A percentile compares a stretch with the other conserved stretches of the same genome.
phyloP scores from a whole-genome alignment of 2,113 vertebrate genomes.

The Oryzias melastigma region DNA sequence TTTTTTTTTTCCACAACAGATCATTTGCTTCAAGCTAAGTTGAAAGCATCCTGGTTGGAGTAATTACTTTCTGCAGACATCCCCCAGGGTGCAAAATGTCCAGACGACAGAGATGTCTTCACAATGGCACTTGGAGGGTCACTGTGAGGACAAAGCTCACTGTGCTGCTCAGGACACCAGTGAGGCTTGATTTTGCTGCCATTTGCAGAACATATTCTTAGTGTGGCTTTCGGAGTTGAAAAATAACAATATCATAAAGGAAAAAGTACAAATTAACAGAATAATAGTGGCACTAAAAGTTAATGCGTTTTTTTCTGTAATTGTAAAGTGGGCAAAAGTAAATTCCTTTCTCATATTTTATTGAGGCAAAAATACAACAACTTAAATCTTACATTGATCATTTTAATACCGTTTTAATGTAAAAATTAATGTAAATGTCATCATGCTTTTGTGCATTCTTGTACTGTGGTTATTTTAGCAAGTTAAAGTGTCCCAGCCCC shows the following conservation, averaged over 20 bases:
- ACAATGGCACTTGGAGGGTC: slow-evolving; percentile 39
- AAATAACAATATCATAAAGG: neutral
- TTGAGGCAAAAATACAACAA: neutral
- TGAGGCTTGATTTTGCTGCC: slow-evolving; percentile 11
- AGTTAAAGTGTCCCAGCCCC: too few species aligned
- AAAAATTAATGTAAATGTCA: neutral
- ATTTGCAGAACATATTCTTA: neutral
- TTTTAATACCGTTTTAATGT: neutral
- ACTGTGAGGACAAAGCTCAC: slow-evolving; percentile 31
- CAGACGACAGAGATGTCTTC: slow-evolving; percentile 46
- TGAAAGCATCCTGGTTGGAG: slow-evolving; percentile 49
- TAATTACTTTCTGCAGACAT: slow-evolving; percentile 67
- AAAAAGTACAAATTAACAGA: neutral
- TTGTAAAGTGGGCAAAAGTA: too few species aligned
- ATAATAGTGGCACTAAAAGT: neutral
- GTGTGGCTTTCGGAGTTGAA: neutral
- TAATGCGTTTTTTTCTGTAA: too few species aligned
- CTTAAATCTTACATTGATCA: neutral
- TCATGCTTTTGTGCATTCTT: neutral
- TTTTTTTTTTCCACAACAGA: slow-evolving; percentile 23
- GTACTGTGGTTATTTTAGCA: too few species aligned
- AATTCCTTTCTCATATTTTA: neutral
- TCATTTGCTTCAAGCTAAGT: slow-evolving; percentile 32
- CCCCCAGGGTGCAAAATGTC: slow-evolving; percentile 53
- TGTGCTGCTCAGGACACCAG: slow-evolving; percentile 24